phyloP scores from a whole-genome alignment of 2,113 vertebrate species.

The Hucho hucho region DNA sequence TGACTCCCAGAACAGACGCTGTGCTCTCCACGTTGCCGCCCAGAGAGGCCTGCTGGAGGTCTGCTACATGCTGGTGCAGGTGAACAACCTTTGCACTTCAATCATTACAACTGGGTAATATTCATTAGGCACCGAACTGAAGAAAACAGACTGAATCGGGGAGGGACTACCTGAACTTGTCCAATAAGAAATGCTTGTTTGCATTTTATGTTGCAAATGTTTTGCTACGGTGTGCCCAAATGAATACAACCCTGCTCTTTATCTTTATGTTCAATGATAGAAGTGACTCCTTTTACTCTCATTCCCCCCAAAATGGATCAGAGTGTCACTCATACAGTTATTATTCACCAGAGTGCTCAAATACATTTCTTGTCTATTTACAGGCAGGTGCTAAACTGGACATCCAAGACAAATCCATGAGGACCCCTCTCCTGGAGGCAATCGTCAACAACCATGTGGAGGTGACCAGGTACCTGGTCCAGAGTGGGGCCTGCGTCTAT shows the following conservation, averaged over 20 bases:
- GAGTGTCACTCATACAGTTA: no score
- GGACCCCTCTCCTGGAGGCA: slow-evolving; percentile 87
- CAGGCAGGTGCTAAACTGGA: slow-evolving; percentile 90
- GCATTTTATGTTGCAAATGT: no score
- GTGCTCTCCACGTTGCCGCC: slow-evolving; percentile 85
- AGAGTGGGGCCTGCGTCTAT: slow-evolving; percentile 83
- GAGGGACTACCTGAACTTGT: no score
- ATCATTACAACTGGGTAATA: neutral
- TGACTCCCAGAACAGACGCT: slow-evolving; percentile 86
- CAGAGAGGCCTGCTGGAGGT: slow-evolving; percentile 86
- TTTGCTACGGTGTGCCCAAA: no score
- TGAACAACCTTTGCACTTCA: slow-evolving; percentile 34
- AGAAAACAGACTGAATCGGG: no score
- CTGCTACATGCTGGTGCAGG: slow-evolving; percentile 88
- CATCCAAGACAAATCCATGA: slow-evolving; percentile 81
- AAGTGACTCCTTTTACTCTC: no score
- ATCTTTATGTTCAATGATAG: no score
- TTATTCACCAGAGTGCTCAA: no score
- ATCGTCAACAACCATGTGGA: slow-evolving; percentile 86
- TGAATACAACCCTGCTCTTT: no score
- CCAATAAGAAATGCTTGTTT: no score
- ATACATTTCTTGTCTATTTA: neutral
- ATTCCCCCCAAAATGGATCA: no score
- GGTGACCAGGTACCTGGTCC: slow-evolving; percentile 81
- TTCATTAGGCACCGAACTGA: no score